These are phyloP conservation scores for Cyprinella venusta DNA, from an alignment of 2,797 vertebrate species.

Conservation along the genomic window DNA sequence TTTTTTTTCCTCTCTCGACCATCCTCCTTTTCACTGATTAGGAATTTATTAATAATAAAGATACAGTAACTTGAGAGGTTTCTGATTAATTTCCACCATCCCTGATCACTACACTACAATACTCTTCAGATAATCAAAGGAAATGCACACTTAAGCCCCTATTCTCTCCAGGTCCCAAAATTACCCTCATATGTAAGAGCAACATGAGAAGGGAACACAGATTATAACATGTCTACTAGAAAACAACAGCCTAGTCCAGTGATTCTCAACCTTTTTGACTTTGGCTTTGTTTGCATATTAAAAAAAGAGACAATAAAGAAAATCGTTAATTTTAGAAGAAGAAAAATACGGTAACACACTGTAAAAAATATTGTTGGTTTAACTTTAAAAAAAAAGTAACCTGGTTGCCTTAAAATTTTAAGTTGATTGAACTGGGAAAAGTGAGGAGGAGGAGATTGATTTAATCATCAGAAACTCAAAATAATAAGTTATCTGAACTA, in stretches of 20 bases:
- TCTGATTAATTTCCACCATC: conserved; percentile 43
- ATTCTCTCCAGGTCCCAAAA: conserved; percentile 1
- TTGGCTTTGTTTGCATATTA: background rate
- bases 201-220: background rate
- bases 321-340: background rate
- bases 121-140: conserved; percentile 38
- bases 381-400: too few species aligned
- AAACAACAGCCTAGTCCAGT: background rate
- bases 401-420: too few species aligned
- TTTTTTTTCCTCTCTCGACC: background rate
- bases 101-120: conserved; percentile 19
- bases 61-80: conserved; percentile 17
- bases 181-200: background rate
- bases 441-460: too few species aligned
- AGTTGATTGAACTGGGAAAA: too few species aligned
- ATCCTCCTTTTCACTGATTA: conserved; percentile 32
- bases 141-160: conserved; percentile 7
- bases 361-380: too few species aligned
- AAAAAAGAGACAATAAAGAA: background rate
- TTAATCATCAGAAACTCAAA: too few species aligned
- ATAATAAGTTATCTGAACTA: too few species aligned
- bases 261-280: background rate
- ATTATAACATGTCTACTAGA: background rate
- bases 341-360: background rate
- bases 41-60: conserved; percentile 16